phyloP scores from a whole-genome alignment of 2,888 invertebrate genomes.

The Drosophila meridiana region DNA sequence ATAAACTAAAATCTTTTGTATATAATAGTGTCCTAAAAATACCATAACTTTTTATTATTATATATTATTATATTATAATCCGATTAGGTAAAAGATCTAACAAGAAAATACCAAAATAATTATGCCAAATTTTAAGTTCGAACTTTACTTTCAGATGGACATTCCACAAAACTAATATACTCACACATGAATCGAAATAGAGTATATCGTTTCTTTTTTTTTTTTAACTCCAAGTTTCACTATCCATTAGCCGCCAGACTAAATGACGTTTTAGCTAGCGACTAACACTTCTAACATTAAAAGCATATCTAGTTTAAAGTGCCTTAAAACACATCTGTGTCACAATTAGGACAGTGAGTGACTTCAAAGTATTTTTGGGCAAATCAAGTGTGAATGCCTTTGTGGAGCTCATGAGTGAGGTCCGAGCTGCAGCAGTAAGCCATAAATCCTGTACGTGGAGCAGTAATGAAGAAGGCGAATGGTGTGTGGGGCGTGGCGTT shows the following conservation, averaged over 20 bases:
- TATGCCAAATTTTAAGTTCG: too few relatives aligned
- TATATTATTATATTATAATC: too few relatives aligned
- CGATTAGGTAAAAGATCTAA: too few relatives aligned
- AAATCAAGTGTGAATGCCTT: slow-evolving; percentile 29
- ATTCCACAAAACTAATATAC: background rate
- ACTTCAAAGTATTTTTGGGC: slow-evolving; percentile 11
- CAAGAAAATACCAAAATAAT: too few relatives aligned
- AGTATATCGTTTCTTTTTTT: too few relatives aligned
- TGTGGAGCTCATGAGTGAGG: background rate
- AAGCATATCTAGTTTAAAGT: background rate
- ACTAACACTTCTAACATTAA: background rate
- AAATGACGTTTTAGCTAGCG: background rate
- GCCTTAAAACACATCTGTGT: background rate
- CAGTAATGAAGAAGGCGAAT: background rate
- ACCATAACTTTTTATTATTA: too few relatives aligned
- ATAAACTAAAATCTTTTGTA: too few relatives aligned
- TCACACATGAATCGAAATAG: background rate
- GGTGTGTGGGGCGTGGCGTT: background rate
- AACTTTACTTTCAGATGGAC: too few relatives aligned
- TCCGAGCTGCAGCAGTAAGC: background rate
- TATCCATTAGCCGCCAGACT: background rate
- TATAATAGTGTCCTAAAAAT: too few relatives aligned
- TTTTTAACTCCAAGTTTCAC: background rate
- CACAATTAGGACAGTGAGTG: background rate
- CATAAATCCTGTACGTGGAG: background rate